Conservation (phyloP, 2,113 vertebrate genomes). For the Theropithecus gelada region DNA sequence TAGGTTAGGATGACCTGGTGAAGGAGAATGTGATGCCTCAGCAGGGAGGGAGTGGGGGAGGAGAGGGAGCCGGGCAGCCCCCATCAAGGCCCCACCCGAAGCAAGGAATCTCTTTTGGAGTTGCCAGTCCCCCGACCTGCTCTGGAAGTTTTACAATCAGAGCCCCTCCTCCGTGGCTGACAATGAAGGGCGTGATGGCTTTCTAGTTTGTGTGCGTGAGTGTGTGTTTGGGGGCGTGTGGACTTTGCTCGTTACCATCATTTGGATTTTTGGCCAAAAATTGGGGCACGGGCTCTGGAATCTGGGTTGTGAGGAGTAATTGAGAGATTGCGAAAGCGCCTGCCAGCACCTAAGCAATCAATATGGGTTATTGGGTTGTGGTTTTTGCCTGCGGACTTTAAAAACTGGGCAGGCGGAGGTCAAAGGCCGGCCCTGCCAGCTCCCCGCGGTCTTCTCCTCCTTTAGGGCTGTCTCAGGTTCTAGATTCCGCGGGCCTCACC, state of each 20-base stretch:
- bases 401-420: neutral
- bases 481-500: neutral
- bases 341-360: neutral
- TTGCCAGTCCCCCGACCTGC: neutral
- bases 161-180: neutral
- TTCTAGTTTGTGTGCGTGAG: fast-evolving
- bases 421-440: neutral
- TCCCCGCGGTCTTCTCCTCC: neutral
- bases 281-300: neutral
- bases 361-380: neutral
- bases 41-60: neutral
- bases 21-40: neutral
- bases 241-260: neutral
- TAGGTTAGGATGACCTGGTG: neutral
- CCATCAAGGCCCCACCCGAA: neutral
- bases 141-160: slow-evolving; percentile 53
- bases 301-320: neutral
- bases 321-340: neutral
- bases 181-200: neutral
- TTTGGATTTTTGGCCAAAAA: neutral
- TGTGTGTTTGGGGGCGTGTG: neutral
- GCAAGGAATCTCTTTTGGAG: neutral
- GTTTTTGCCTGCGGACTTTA: neutral
- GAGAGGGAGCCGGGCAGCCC: neutral
- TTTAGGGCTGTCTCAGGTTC: neutral